Base-by-base conservation (phyloP, 1,140 invertebrate genomes). In the Hestina assimilis region DNA sequence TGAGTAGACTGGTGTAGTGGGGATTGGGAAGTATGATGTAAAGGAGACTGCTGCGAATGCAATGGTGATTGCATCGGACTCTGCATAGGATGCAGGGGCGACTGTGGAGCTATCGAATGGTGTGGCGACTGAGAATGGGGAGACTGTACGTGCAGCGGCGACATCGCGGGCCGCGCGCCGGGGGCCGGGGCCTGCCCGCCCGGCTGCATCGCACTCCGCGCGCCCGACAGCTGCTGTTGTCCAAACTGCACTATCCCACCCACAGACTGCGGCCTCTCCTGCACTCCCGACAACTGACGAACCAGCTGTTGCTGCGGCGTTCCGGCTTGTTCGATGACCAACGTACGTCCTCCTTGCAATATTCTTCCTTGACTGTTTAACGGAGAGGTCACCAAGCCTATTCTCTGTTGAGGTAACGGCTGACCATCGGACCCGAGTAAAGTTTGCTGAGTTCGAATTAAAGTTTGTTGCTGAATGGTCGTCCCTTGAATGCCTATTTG, bases 61-160 rank as follows among this genome's bases (percentile, higher is more conserved):
- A 89, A 55, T 12, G 89, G 87, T 31, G 90, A 80, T 53, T 90
- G 90, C 70, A 90, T 89, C 29, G 91, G 91, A 1, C 89, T 90
- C n/a, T 87, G 87, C 29, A 87, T 76, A 28, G 90, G 83, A 40
- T 87, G 86, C 19, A 89, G 60, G 9, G 90, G 91, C 9, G 91
- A 91, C 33, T 92, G 91, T 21, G 91, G 90, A 7, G 83, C 73
- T 69, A 84, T 63, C 2, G 83, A 77, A 53, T 84, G 83, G 17
- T 79, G 58, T 3, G 83, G 83, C 6, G 83, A 87, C 45, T 86
- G 82, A 24, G 89, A 87, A 65, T 91, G 91, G 20, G 90, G 91
- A 29, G 90, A 91, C 33, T 91, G 88, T 21, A 87, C 81, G 57
- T 83, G 79, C 19, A 83, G 63, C 2, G 84, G 84, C 9, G 84